Conservation (phyloP, 2,797 vertebrate species). For the Enteromius treurensis region DNA sequence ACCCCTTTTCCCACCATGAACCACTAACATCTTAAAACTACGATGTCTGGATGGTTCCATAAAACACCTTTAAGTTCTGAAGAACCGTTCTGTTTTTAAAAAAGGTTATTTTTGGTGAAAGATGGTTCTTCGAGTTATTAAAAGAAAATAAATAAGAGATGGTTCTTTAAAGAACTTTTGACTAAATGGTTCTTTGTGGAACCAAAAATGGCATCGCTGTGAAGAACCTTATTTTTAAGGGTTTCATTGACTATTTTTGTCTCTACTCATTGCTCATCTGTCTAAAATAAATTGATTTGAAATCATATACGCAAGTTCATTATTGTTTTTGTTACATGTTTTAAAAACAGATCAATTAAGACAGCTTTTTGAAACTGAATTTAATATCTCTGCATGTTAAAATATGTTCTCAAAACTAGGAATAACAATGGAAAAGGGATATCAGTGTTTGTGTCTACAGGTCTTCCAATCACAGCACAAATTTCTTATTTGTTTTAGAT, state of each 20-base stretch:
- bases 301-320: background rate
- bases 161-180: no score
- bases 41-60: no score
- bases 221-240: no score
- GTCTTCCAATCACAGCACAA: background rate
- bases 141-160: no score
- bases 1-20: background rate
- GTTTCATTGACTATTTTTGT: background rate
- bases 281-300: background rate
- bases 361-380: background rate
- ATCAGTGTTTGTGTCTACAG: constrained; percentile 4
- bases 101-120: no score
- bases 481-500: background rate
- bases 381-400: background rate
- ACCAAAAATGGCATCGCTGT: no score
- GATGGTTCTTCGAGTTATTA: no score
- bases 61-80: no score
- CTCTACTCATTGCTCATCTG: background rate
- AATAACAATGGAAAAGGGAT: background rate
- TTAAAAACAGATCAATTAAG: background rate
- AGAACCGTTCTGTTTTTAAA: no score
- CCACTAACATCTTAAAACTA: background rate
- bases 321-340: background rate
- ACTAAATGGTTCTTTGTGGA: no score
- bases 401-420: background rate